phyloP scores from a whole-genome alignment of 2,888 invertebrate genomes.

The Resseliella maxima region DNA sequence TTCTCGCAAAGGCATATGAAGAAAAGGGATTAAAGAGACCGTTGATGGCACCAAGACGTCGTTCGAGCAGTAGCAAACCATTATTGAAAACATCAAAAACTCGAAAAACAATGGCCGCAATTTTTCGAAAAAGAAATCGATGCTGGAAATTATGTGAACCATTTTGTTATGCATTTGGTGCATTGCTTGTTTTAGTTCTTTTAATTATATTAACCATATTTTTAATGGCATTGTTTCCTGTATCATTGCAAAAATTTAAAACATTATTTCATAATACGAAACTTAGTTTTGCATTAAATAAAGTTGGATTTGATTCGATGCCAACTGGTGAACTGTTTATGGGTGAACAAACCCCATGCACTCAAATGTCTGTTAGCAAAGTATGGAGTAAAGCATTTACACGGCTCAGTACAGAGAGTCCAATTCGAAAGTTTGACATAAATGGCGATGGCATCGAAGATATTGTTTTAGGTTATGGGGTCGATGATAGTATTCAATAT shows the following conservation, averaged over 20 bases:
- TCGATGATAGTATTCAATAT: slow-evolving; percentile 69
- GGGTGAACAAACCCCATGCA: slow-evolving; percentile 66
- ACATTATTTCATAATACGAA: slow-evolving; percentile 69
- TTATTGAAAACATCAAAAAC: slow-evolving; percentile 68
- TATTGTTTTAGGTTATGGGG: slow-evolving; percentile 81
- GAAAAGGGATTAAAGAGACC: slow-evolving; percentile 78
- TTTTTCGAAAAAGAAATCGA: slow-evolving; percentile 67
- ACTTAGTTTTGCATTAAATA: neutral
- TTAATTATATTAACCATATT: slow-evolving; percentile 74
- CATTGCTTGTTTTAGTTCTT: slow-evolving; percentile 66
- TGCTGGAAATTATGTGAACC: slow-evolving; percentile 74
- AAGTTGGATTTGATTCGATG: neutral
- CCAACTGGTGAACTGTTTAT: slow-evolving; percentile 62
- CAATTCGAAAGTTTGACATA: slow-evolving; percentile 77
- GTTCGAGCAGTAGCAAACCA: slow-evolving; percentile 12
- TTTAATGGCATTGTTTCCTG: slow-evolving; percentile 74
- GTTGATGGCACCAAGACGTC: slow-evolving; percentile 77
- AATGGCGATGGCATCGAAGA: slow-evolving; percentile 79
- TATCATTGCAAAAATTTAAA: slow-evolving; percentile 72
- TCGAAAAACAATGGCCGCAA: slow-evolving; percentile 69
- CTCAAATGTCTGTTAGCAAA: slow-evolving; percentile 66
- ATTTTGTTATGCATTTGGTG: slow-evolving; percentile 74
- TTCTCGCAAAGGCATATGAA: slow-evolving; percentile 74
- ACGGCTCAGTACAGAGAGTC: slow-evolving; percentile 79
- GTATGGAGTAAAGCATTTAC: slow-evolving; percentile 78